These are phyloP conservation scores for Amphimedon queenslandica DNA, from an alignment of 37 sponge, comb jelly and placozoan species.

Conservation along the genomic window DNA sequence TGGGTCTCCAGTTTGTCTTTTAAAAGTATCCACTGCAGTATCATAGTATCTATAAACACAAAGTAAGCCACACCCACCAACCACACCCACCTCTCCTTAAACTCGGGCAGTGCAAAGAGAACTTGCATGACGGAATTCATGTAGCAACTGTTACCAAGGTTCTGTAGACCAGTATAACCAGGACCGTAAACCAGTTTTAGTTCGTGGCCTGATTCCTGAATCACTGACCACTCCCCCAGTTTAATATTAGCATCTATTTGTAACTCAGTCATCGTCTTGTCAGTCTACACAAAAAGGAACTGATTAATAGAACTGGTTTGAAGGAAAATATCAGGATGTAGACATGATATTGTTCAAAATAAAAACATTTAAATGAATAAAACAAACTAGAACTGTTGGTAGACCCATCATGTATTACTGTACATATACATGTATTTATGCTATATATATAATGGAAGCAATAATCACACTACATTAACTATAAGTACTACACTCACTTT, in stretches of 20 bases:
- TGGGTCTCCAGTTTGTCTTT: constrained; percentile 19
- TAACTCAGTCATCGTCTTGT: constrained; percentile 89
- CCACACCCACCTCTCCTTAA: constrained; percentile 49
- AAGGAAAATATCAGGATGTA: no score
- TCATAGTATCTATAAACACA: constrained; percentile 57
- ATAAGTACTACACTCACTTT: no score
- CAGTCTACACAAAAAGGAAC: constrained; percentile 45
- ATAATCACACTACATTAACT: no score
- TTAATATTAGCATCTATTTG: constrained; percentile 92
- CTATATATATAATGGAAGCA: no score
- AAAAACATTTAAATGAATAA: no score
- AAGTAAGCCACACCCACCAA: no score
- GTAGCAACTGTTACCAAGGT: constrained; percentile 94
- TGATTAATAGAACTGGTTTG: background rate
- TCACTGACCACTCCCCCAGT: constrained; percentile 78
- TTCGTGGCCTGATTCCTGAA: constrained; percentile 74
- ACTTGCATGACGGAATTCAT: constrained; percentile 88
- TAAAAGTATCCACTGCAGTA: constrained; percentile 25
- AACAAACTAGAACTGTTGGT: no score
- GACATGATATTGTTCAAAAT: no score
- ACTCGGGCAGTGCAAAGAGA: constrained; percentile 64
- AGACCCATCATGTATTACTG: no score
- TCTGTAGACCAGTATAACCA: constrained; percentile 80
- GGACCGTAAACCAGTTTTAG: constrained; percentile 78
- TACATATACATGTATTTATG: no score